A percentile compares a stretch with the other conserved stretches of the same genome.
These are phyloP conservation scores for Neuroterus valhalla DNA, from an alignment of 1,140 invertebrate genomes.

Conservation along the genomic window DNA sequence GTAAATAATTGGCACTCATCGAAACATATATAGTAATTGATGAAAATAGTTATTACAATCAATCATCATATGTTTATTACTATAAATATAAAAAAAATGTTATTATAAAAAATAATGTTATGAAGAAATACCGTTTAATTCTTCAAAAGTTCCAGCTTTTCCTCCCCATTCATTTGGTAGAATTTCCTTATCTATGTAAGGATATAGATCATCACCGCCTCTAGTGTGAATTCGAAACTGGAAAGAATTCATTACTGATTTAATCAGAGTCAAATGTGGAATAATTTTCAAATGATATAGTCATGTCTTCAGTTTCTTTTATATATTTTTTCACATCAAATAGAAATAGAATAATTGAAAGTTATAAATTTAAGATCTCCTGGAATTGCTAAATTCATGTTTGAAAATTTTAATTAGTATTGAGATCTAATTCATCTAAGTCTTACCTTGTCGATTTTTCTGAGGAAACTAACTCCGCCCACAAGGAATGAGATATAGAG, in stretches of 20 bases:
- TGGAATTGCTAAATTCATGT: too few species aligned
- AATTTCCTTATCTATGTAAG: slow-evolving; percentile 71
- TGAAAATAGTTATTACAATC: too few species aligned
- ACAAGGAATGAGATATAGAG: too few species aligned
- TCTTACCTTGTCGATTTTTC: too few species aligned
- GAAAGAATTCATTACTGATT: slow-evolving; percentile 30
- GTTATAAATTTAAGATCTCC: too few species aligned
- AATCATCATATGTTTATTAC: neutral
- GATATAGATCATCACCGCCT: slow-evolving; percentile 63
- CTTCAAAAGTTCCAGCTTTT: slow-evolving; percentile 68
- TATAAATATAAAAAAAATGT: slow-evolving; percentile 14
- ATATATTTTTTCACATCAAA: too few species aligned
- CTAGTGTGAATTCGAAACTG: slow-evolving; percentile 64
- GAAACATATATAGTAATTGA: neutral
- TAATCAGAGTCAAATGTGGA: neutral
- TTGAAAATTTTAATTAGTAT: too few species aligned
- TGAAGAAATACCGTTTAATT: slow-evolving; percentile 66
- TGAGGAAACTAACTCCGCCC: too few species aligned
- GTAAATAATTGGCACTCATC: slow-evolving; percentile 4
- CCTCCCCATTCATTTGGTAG: slow-evolving; percentile 75
- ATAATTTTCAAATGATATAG: slow-evolving; percentile 3
- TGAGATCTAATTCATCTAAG: too few species aligned
- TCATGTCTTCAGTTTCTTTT: too few species aligned
- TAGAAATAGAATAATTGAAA: too few species aligned
- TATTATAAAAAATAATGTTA: slow-evolving; percentile 2